These are phyloP conservation scores for Scomber scombrus DNA, from an alignment of 2,113 vertebrate genomes.

Conservation along the genomic window DNA sequence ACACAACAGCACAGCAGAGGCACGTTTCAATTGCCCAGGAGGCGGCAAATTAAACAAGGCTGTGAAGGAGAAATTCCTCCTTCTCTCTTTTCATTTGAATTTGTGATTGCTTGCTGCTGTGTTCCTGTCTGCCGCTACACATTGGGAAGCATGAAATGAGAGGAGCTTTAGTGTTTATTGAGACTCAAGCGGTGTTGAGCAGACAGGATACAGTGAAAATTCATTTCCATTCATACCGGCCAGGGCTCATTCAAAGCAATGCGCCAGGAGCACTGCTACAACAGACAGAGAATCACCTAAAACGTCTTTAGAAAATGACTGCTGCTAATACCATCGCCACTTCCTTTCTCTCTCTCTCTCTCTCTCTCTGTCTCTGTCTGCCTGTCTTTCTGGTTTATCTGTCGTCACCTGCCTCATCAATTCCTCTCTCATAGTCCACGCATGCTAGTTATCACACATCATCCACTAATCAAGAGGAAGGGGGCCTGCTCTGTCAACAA, in stretches of 20 bases:
- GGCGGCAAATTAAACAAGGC: slow-evolving; percentile 77
- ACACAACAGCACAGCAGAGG: slow-evolving; percentile 63
- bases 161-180: slow-evolving; percentile 66
- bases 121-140: slow-evolving; percentile 65
- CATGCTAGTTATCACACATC: slow-evolving; percentile 53
- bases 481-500: slow-evolving; percentile 65
- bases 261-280: slow-evolving; percentile 34
- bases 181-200: slow-evolving; percentile 63
- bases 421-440: slow-evolving; percentile 20
- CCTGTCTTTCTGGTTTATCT: slow-evolving; percentile 26
- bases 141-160: slow-evolving; percentile 78
- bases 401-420: slow-evolving; percentile 49
- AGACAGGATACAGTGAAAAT: slow-evolving; percentile 70
- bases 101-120: slow-evolving; percentile 66
- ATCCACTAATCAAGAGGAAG: slow-evolving; percentile 51
- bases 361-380: slow-evolving; percentile 28
- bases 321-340: neutral
- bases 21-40: slow-evolving; percentile 66
- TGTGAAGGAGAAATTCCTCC: slow-evolving; percentile 65
- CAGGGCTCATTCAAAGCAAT: slow-evolving; percentile 65
- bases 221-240: slow-evolving; percentile 67
- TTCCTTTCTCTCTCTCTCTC: slow-evolving; percentile 26
- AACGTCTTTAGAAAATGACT: slow-evolving; percentile 37
- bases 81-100: slow-evolving; percentile 74
- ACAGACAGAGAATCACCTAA: slow-evolving; percentile 46